Evolutionary conservation across 2,797 vertebrate species (phyloP), one percentile per base, ranked within the genome.

Genomic region (Dromococcyx pavoninus): DNA sequence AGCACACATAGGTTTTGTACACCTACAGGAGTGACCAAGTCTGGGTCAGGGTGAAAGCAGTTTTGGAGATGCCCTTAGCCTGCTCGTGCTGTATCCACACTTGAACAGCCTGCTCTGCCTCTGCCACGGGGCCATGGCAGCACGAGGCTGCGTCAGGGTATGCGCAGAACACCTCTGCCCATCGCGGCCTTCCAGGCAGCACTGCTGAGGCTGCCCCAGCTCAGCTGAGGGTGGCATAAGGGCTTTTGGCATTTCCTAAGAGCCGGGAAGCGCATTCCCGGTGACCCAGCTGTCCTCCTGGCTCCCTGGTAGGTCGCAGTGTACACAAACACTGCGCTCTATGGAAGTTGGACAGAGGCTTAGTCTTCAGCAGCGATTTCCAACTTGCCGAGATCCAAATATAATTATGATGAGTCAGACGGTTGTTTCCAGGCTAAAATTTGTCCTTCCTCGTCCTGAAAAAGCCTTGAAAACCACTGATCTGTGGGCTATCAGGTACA

Each of bases 361-460:
- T 91, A 84, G 72, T 92, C 92, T 92, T 92, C 87, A 32, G 87
- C 80, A 54, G 87, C 0, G 54, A 91, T 95, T 92, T 94, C 92
- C 94, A 92, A 3, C 84, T 86, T 71, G 67, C 83, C 0, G 27
- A 82, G 92, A 46, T 92, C 92, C 92, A 87, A 9, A 50, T 46
- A n/a, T 22, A n/a, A 80, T 41, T 92, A 53, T 37, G 80, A 85
- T 87, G 91, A 79, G 88, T 73, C 83, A 82, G 88, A 70, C 3
- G 8, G 90, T 64, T 80, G 69, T 86, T 93, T 77, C 80, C 93
- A 95, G 80, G 74, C 80, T 94, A 32, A 94, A 85, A 79, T 85
- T 43, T 93, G 48, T 43, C 64, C 77, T 71, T 87, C 39, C 71
- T 90, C 35, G 1, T 33, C 67, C 80, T 10, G 14, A 91, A 92